Evolutionary conservation across 2,113 vertebrate species (phyloP).

Genomic region (Holacanthus passer): DNA sequence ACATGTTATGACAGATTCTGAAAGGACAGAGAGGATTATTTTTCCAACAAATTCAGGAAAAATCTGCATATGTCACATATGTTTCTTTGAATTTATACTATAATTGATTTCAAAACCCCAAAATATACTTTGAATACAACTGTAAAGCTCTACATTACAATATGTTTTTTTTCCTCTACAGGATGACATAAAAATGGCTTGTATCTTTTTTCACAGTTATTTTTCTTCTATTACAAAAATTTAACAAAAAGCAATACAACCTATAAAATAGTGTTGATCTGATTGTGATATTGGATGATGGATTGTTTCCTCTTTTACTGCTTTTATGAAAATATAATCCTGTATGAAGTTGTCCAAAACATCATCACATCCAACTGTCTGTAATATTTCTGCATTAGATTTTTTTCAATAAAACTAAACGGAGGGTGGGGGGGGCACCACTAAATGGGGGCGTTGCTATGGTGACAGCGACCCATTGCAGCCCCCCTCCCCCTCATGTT

Average conservation of each 20-base stretch:
- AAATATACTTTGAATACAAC: background rate
- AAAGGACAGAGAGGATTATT: background rate
- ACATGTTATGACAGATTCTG: background rate
- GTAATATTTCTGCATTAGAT: background rate
- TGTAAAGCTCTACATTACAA: background rate
- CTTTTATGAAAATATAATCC: background rate
- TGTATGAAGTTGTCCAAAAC: background rate
- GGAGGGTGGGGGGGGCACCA: background rate
- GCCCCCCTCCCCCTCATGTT: conserved; percentile 2
- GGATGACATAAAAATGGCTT: background rate
- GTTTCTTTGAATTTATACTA: background rate
- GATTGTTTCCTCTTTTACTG: background rate
- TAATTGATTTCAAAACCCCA: background rate
- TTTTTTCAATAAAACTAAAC: no score
- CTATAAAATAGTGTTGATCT: background rate
- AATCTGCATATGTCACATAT: background rate
- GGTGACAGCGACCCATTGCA: conserved; percentile 49
- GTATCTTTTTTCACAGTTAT: background rate
- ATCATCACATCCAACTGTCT: background rate
- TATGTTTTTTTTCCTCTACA: background rate
- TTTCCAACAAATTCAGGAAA: background rate
- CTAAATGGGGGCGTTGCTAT: conserved; percentile 68
- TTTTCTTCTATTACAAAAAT: background rate
- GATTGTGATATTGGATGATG: background rate
- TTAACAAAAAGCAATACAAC: background rate